Evolutionary conservation across 2,888 invertebrate genomes (phyloP).

Genomic region (Dasypogon diadema): DNA sequence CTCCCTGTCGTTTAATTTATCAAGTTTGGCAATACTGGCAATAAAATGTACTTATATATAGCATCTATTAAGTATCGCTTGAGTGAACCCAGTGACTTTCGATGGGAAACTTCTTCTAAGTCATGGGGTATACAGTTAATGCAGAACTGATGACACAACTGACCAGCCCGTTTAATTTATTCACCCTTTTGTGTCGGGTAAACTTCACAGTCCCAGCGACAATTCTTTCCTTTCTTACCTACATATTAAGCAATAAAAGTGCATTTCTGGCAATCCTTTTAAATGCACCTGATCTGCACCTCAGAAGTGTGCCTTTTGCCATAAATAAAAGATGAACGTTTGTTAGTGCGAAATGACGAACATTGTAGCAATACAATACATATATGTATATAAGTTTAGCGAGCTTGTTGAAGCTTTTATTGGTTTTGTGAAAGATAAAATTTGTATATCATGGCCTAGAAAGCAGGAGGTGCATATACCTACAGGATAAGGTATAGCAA

Average conservation of each 20-base stretch:
- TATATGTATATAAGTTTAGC: too few species aligned
- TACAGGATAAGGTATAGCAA: neutral
- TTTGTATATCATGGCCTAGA: constrained; percentile 41
- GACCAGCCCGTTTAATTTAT: constrained; percentile 25
- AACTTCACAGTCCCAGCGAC: neutral
- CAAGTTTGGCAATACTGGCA: constrained; percentile 48
- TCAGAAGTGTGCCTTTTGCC: too few species aligned
- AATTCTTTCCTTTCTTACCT: neutral
- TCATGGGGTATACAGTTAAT: neutral
- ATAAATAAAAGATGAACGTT: too few species aligned
- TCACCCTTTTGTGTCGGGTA: neutral
- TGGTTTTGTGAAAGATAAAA: constrained; percentile 45
- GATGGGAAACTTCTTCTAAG: neutral
- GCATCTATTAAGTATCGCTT: constrained; percentile 36
- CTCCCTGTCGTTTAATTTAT: constrained; percentile 45
- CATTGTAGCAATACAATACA: too few species aligned
- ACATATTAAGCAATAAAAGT: neutral
- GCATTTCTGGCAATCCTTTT: neutral
- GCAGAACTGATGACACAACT: neutral
- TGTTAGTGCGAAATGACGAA: too few species aligned
- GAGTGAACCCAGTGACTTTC: constrained; percentile 13
- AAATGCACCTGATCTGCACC: constrained; percentile 3
- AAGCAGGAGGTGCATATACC: constrained; percentile 34
- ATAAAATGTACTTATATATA: constrained; percentile 44
- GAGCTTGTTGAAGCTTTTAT: constrained; percentile 33